Evolutionary conservation across 1,140 invertebrate species (phyloP).

Genomic region (Drosophila murphyi): DNA sequence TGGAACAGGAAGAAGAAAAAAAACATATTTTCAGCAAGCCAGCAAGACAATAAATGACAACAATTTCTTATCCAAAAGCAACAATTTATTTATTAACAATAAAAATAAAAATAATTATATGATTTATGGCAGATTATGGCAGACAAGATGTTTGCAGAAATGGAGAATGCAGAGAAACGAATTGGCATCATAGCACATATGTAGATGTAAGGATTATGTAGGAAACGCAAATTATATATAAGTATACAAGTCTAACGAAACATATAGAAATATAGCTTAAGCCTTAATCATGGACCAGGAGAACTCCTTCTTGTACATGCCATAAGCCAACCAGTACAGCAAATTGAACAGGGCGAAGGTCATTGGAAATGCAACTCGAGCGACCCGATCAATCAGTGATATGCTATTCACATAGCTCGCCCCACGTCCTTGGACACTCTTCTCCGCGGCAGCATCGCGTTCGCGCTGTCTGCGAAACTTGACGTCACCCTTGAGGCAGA

Average conservation of each 20-base stretch:
- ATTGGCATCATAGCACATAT: no score
- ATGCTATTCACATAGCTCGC: constrained; percentile 92
- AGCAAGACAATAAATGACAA: neutral
- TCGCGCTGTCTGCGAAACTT: constrained; percentile 90
- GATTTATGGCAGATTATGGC: neutral
- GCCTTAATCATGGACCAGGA: constrained; percentile 73
- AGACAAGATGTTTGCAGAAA: no score
- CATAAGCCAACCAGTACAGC: constrained; percentile 91
- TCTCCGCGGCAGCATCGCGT: constrained; percentile 88
- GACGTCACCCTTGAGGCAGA: constrained; percentile 92
- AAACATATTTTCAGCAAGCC: neutral
- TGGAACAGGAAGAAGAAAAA: neutral
- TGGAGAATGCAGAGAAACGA: neutral
- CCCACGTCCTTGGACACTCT: constrained; percentile 59
- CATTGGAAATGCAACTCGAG: constrained; percentile 93
- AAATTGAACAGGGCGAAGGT: constrained; percentile 94
- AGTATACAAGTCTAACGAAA: neutral
- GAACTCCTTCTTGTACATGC: constrained; percentile 82
- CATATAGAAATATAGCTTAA: constrained; percentile 12
- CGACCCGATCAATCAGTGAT: constrained; percentile 93
- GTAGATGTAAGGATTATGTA: neutral
- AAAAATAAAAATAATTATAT: neutral
- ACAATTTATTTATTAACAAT: constrained; percentile 8
- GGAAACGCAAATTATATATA: neutral
- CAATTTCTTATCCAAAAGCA: neutral